Evolutionary conservation across 2,797 vertebrate species (phyloP), one percentile per base, ranked within the genome.

Genomic region (Lepilemur septentrionalis): DNA sequence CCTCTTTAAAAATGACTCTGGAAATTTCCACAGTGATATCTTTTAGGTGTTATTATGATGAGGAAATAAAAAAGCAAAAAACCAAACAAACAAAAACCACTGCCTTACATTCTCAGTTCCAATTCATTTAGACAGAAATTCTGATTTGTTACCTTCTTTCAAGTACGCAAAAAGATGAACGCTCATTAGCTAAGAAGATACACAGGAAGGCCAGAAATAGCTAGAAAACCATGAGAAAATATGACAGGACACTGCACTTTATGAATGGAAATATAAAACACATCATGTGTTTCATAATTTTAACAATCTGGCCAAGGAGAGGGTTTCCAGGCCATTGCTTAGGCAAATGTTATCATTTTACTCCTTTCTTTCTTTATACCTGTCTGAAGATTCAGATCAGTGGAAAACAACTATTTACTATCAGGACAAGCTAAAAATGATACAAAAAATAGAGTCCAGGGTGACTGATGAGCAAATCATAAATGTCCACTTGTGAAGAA

Each of bases 71-170:
- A 93, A 0, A 65, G 4, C 4, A 46, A 46, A 67, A 18, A 13
- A 50, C 17, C 15, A 52, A 52, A 18, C 50, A 52, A 52, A 18
- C 46, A 46, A 11, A 46, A 50, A 14, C 48, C 11, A n/a, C 17
- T 46, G 15, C 9, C 32, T 95, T 81, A 52, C 11, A 25, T 55
- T 86, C 18, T 89, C n/a, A 93, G 59, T 70, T 91, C 73, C 84
- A 87, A 91, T 97, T 98, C 96, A 93, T 92, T 89, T 96, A 92
- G 91, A 96, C 75, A 94, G 12, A 92, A 97, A 83, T 55, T 41
- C 4, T 94, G 73, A n/a, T 84, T 93, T 97, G 25, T 76, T 91
- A 72, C 85, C 20, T 48, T 89, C 87, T 97, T 97, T 96, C 70
- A 92, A 92, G 94, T 89, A 55, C 93, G 30, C 35, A 65, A 59